Base-by-base conservation (phyloP, 2,888 invertebrate genomes). In the Adela reaumurella region DNA sequence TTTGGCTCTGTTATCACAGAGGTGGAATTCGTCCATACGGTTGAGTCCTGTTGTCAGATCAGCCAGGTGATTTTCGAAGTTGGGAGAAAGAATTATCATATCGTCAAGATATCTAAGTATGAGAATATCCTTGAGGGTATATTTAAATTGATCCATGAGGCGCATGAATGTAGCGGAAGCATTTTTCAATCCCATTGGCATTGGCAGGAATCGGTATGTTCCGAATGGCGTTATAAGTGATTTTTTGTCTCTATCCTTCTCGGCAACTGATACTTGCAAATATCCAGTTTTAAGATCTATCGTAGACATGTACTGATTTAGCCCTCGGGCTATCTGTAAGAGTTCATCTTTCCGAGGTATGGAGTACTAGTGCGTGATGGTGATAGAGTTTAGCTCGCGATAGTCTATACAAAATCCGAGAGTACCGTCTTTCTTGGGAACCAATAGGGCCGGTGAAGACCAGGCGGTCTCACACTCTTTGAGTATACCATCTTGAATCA, bases 391-490 rank as follows among this genome's bases (percentile, higher is more conserved):
- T 19, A 62, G 43, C 16, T 50, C 47, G 17, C 60, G 53, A 44
- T 61, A 64, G 46, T 63, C 62, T 1, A 61, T 51, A 50, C 64
- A 62, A 16, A 62, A 20, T 11, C 62, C 51, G 2, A 56, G 29
- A 11, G 49, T 49, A 16, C 57, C 59, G 48, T 55, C 56, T 45
- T 54, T 58, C 47, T 64, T 66, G 2, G 58, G 58, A 1, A 64
- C 57, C 44, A 64, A 50, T 1, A 64, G 58, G 2, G 60, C 60
- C 6, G 61, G 62, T 2, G 61, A 54, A 2, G 59, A 54, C 60
- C 60, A 64, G 2, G 61, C 57, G 3, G 59, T 59, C 45, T 62
- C 61, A 46, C 59, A 58, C 47, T 62, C 60, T 51, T 63, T 61
- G 4, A 62, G 62, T 2, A 65, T 57, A 0, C 55, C 58, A 5